Conservation (phyloP, 2,113 vertebrate species). For the Athene cunicularia region DNA sequence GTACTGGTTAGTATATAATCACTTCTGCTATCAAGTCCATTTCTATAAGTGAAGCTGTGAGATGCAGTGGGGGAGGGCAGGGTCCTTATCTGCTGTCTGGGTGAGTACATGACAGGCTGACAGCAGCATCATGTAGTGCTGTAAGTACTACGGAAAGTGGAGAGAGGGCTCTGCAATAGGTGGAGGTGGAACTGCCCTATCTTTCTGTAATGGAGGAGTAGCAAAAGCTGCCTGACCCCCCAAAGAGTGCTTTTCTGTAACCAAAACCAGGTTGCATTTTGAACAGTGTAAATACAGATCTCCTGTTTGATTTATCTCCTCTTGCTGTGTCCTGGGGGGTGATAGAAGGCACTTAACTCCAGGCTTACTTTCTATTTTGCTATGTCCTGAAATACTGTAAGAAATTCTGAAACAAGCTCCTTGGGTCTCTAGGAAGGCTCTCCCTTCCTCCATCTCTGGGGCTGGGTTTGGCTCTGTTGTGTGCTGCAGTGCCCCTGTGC, state of each 20-base stretch:
- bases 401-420: background rate
- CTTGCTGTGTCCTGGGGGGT: background rate
- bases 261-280: background rate
- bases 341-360: background rate
- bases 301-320: background rate
- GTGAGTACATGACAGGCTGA: accelerated
- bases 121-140: accelerated
- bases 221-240: background rate
- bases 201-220: background rate
- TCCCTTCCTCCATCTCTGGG: background rate
- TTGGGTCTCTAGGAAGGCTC: background rate
- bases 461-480: background rate
- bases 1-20: background rate
- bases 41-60: accelerated
- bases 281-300: background rate
- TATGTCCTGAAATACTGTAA: background rate
- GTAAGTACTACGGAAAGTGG: background rate
- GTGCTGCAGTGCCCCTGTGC: background rate
- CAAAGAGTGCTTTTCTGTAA: background rate
- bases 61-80: too few species aligned
- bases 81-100: accelerated
- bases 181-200: background rate
- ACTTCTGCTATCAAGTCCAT: accelerated
- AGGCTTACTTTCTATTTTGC: background rate
- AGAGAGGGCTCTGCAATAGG: background rate